phyloP scores from a whole-genome alignment of 2,113 vertebrate species.

The Cyphomyrus plagiostoma region DNA sequence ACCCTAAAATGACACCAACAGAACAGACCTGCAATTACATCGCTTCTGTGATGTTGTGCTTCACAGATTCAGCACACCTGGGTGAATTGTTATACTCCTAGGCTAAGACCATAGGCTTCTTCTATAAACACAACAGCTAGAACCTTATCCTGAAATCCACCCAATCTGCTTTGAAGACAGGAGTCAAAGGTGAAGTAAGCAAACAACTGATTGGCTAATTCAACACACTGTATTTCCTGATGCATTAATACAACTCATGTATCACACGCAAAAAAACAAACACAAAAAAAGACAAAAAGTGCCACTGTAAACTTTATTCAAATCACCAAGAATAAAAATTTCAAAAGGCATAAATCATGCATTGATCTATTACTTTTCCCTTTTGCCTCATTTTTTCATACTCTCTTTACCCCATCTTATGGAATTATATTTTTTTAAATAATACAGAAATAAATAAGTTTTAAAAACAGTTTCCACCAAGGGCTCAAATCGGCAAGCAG shows the following conservation, averaged over 20 bases:
- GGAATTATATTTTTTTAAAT: slow-evolving; percentile 23
- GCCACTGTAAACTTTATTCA: slow-evolving; percentile 26
- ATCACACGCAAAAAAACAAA: background rate
- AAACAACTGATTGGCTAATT: background rate
- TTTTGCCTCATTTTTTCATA: background rate
- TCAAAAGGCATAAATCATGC: slow-evolving; percentile 35
- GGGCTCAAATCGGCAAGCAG: slow-evolving; percentile 14
- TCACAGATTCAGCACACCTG: background rate
- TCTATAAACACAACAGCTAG: background rate
- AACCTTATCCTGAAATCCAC: background rate
- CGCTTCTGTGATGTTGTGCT: background rate
- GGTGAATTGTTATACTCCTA: background rate
- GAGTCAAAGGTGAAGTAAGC: background rate
- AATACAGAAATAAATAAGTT: slow-evolving; percentile 32
- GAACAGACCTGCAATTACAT: background rate
- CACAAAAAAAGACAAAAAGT: background rate
- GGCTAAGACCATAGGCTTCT: background rate
- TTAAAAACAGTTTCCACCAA: slow-evolving; percentile 15
- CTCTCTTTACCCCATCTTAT: slow-evolving; percentile 11
- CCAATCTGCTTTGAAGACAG: background rate
- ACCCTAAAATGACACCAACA: background rate
- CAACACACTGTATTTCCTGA: background rate
- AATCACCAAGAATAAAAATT: slow-evolving; percentile 14
- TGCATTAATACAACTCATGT: background rate
- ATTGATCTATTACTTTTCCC: slow-evolving; percentile 28